Conservation (phyloP, 2,113 vertebrate species). For the Eretmochelys imbricata region DNA sequence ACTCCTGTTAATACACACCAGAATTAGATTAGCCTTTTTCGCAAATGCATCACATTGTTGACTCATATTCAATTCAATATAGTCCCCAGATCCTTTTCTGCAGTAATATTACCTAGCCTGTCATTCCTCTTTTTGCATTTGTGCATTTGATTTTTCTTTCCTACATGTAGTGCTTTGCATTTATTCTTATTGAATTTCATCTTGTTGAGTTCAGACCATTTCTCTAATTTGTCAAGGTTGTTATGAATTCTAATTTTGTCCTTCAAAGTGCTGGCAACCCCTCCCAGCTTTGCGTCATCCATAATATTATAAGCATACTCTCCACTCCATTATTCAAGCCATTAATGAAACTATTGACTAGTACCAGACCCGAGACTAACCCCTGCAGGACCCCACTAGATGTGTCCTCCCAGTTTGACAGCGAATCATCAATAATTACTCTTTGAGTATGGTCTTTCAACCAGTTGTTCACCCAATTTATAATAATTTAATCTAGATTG, state of each 20-base stretch:
- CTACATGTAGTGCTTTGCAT: not conserved
- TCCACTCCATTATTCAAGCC: not conserved
- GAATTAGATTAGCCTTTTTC: not conserved
- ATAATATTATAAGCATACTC: not conserved
- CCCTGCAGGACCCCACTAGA: not conserved
- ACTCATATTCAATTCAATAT: not conserved
- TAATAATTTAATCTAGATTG: not conserved
- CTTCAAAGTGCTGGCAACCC: not conserved
- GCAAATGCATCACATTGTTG: not conserved
- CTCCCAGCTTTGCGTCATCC: not conserved
- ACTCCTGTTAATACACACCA: not conserved
- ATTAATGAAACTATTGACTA: not conserved
- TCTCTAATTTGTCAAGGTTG: not conserved
- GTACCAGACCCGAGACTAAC: not conserved
- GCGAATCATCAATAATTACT: not conserved
- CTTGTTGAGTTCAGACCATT: not conserved
- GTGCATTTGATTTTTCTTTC: not conserved
- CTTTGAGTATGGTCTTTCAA: not conserved
- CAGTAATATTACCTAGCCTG: not conserved
- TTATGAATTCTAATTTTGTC: not conserved
- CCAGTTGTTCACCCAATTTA: not conserved
- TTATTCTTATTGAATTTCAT: not conserved
- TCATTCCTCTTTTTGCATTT: not conserved
- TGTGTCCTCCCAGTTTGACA: not conserved
- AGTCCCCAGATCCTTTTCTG: not conserved